Base-by-base conservation (phyloP, 2,888 invertebrate species). In the Mythimna albipuncta region DNA sequence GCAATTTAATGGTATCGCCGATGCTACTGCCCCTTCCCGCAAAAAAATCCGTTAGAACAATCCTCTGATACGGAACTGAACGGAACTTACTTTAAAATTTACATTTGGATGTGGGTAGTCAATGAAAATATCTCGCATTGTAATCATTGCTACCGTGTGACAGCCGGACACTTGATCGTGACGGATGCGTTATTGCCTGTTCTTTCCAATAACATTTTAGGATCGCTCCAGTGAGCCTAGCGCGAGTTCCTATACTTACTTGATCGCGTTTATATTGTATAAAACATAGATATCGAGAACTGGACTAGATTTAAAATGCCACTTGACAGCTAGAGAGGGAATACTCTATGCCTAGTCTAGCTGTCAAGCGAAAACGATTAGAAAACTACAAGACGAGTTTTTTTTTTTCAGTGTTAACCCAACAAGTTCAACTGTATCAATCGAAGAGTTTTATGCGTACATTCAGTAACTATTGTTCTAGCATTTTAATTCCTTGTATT, bases 171-270 rank as follows among this genome's bases (percentile, higher is more conserved):
- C 66, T 69, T 67, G 74, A 75, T 65, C 59, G 81, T 58, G 62
- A 74, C 62, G 52, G 63, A 79, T 84, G 78, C 77, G 76, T 85
- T 75, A 76, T 87, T 87, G 90, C 89, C 89, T 87, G 85, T 86
- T 91, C 87, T 92, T 92, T 91, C 89, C 90, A 89, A 78, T 90
- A 87, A 85, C 83, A 81, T 66, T 71, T 44, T 79, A 69, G 79
- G 72, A 67, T 76, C 52, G 77, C 76, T 70, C 47, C 50, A 58
- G 32, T 35, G 21, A 32, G 32, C 11, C 35, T 70, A 16, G 50
- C 5, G 41, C 2, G 9, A 44, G 16, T 44, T 77, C 69, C 69
- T 58, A 44, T 58, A 69, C 41, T 3, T 19, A 44, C 21, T 41
- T 7, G 13, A 6, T 38, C 59, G 11, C 10, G 5, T 58, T 0